phyloP scores from a whole-genome alignment of 2,113 vertebrate species.

The Myrmophylax atrothorax region DNA sequence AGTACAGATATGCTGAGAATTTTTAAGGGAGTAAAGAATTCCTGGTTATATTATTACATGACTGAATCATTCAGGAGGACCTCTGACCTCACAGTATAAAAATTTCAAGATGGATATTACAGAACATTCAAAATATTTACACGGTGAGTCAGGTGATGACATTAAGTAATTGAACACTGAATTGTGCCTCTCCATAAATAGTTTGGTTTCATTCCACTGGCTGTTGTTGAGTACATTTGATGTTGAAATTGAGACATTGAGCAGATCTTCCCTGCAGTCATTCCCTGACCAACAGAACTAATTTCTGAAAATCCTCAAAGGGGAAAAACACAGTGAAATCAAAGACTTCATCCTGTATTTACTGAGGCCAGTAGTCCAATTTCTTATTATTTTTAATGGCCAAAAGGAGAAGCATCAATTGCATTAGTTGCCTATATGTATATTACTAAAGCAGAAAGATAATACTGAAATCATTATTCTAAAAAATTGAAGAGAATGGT shows the following conservation, averaged over 20 bases:
- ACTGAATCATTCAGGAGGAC: not conserved
- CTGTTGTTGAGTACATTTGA: not conserved
- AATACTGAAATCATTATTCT: conserved; percentile 8
- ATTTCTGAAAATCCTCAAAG: not conserved
- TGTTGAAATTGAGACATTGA: not conserved
- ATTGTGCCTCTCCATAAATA: not conserved
- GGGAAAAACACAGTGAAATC: not conserved
- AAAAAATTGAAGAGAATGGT: not conserved
- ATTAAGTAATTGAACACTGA: not conserved
- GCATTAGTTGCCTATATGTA: not conserved
- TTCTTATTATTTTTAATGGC: conserved; percentile 44
- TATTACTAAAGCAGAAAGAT: conserved; percentile 23
- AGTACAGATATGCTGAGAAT: not conserved
- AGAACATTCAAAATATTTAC: not conserved
- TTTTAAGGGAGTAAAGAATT: not conserved
- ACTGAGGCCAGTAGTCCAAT: not conserved
- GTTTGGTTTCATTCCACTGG: not conserved
- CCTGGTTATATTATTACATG: not conserved
- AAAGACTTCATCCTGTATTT: not conserved
- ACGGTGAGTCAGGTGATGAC: not conserved
- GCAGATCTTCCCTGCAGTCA: not conserved
- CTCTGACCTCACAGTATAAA: not conserved
- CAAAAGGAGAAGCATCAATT: conserved; percentile 27
- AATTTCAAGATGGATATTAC: not conserved
- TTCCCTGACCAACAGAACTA: conserved; percentile 12